Evolutionary conservation across 2,888 invertebrate genomes (phyloP), one percentile per base, ranked within the genome.

Genomic region (Drosophila maculinotata): DNA sequence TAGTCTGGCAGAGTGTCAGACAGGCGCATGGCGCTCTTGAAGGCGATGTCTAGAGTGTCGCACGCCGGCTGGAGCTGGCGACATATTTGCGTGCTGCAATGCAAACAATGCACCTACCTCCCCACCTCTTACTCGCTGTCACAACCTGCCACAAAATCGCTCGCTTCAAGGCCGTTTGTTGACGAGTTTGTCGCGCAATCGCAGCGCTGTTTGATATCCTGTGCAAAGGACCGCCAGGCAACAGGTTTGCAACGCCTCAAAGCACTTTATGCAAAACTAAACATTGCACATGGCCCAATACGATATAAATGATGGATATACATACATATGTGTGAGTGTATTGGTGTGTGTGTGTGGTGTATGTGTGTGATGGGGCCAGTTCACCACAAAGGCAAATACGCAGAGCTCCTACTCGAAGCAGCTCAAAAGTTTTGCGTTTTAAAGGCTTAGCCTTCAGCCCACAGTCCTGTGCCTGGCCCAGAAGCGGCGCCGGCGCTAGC

Each of bases 351-450:
- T 30, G 31, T 17, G 10, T 36, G 23, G 41, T 9, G 41, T 14
- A n/a, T 14, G 26, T 35, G 42, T 26, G 33, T 42, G 36, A 33
- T 41, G 23, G 28, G 44, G 36, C 28, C 23, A 39, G 47, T 25
- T 39, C 64, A 64, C 69, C 76, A 72, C 86, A 82, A 69, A 64
- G 65, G 86, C 83, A 86, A 86, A 83, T 76, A 80, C 86, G 80
- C 73, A 79, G 51, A 68, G 80, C 80, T 67, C 57, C 73, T 79
- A 80, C 81, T 78, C 77, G 65, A 69, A 84, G 85, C 87, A 69
- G 81, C 81, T 87, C 81, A 81, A 81, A 81, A 81, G 81, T 81
- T 81, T 81, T 75, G 64, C 81, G 87, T 87, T 82, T 82, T 82
- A 82, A 82, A 84, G 79, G 81, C 87, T 82, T 82, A 82, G 68